phyloP scores from a whole-genome alignment of 2,888 invertebrate species.

The Drosophila setosimentum region DNA sequence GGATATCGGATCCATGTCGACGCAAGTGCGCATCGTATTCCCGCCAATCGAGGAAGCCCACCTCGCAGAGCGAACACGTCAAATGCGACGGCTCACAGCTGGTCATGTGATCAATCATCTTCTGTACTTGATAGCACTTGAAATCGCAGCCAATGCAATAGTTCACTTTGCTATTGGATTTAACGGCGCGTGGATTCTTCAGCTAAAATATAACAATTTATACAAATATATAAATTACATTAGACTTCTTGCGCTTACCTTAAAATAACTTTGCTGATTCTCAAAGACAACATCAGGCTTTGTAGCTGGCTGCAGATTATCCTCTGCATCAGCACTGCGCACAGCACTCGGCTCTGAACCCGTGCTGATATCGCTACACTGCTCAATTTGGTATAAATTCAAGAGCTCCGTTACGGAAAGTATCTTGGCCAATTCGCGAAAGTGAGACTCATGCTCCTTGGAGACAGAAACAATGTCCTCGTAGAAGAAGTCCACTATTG shows the following conservation, averaged over 20 bases:
- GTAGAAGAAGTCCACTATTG: conserved; percentile 84
- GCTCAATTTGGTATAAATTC: conserved; percentile 76
- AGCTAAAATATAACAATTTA: conserved; percentile 48
- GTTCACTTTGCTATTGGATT: conserved; percentile 84
- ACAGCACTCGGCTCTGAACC: conserved; percentile 13
- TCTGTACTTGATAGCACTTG: conserved; percentile 85
- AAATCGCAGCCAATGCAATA: conserved; percentile 84
- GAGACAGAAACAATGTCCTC: conserved; percentile 82
- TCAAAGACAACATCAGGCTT: conserved; percentile 76
- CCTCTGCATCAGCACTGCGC: conserved; percentile 40
- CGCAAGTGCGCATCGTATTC: conserved; percentile 84
- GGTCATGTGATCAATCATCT: conserved; percentile 83
- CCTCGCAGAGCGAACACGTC: conserved; percentile 83
- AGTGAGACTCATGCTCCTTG: conserved; percentile 82
- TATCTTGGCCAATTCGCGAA: conserved; percentile 82
- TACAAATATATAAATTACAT: neutral
- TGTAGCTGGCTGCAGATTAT: conserved; percentile 41
- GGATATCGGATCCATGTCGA: conserved; percentile 84
- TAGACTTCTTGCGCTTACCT: conserved; percentile 49
- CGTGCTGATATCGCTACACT: conserved; percentile 23
- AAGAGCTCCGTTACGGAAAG: conserved; percentile 80
- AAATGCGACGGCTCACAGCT: conserved; percentile 81
- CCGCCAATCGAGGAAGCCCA: conserved; percentile 81
- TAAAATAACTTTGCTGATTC: conserved; percentile 82
- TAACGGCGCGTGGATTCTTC: conserved; percentile 74